Conservation (phyloP, 2,888 invertebrate genomes). For the Diachrysia chrysitis region DNA sequence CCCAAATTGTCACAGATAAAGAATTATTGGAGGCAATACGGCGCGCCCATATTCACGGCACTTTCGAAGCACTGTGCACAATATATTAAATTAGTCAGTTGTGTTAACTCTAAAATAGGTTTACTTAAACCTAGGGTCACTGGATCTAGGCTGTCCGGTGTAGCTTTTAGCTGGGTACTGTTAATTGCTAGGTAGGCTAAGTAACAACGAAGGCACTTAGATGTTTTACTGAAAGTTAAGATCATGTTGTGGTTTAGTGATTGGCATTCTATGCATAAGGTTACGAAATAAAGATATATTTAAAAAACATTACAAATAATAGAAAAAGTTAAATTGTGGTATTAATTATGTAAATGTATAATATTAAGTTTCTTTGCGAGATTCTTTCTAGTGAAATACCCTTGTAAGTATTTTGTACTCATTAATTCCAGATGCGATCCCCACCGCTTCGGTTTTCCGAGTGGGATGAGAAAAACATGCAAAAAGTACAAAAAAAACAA, state of each 20-base stretch:
- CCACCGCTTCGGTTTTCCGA: no score
- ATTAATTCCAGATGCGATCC: no score
- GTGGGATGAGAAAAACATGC: no score
- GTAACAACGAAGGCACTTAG: slow-evolving; percentile 29
- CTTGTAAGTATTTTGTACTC: no score
- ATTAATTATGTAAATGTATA: no score
- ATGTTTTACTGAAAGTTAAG: slow-evolving; percentile 13
- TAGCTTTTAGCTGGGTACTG: slow-evolving; percentile 34
- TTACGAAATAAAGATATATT: no score
- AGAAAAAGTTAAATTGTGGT: no score
- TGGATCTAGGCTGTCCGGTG: slow-evolving; percentile 41
- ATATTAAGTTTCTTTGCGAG: no score
- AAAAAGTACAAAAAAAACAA: no score
- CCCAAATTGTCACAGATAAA: not conserved
- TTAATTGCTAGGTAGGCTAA: slow-evolving; percentile 43
- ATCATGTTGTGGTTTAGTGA: not conserved
- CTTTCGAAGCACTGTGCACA: slow-evolving; percentile 15
- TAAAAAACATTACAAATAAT: no score
- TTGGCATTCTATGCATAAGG: no score
- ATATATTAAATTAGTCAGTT: slow-evolving; percentile 23
- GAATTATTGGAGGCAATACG: slow-evolving; percentile 20
- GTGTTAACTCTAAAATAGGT: slow-evolving; percentile 15
- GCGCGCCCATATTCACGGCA: slow-evolving; percentile 10
- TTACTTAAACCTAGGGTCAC: slow-evolving; percentile 43
- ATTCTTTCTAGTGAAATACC: no score